Evolutionary conservation across 2,888 invertebrate genomes (phyloP), one percentile per base, ranked within the genome.

Genomic region (Drosophila paramelanica): DNA sequence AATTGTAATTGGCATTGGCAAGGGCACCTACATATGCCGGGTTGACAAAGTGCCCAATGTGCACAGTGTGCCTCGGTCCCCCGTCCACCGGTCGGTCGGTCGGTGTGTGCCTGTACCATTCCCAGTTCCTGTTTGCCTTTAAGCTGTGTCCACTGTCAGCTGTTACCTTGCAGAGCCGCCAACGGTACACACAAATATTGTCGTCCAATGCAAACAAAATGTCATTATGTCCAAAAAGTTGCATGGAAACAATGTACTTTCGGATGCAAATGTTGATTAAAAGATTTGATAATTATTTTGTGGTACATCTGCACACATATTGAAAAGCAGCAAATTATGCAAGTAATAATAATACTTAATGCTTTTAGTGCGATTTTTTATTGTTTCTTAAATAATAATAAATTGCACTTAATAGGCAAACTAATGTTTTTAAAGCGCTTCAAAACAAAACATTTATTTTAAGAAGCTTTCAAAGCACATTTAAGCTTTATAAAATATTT

Each of bases 1-100:
- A 90, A 87, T 76, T 79, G 77, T 80, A 89, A 86, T 89, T 84
- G 85, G 88, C 90, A 90, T 89, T 85, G 82, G 88, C 90, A 90
- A 90, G 87, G 90, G 90, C 90, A 88, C 86, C 89, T 89, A 89
- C 77, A 84, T 84, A 80, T 58, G 67, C 72, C 85, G 57, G 31
- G 62, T 46, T 61, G 57, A 75, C 68, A 73, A 59, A 71, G 25
- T 61, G 56, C 39, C 36, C 60, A 41, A 17, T 41, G 52, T 52
- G 17, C 20, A 17, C 25, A 5, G 38, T 13, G 38, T 13, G 39
- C 39, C 39, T 25, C 33, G 46, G 41, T 58, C 47, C 47, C 46
- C 60, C 17, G 27, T 23, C 23, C 23, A 23, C 23, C 23, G 23
- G 4, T n/a, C 41, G 11, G 33, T 36, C 41, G 8, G 20, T 42